Evolutionary conservation across 2,113 vertebrate genomes (phyloP).

Genomic region (Sinosuthora webbiana): DNA sequence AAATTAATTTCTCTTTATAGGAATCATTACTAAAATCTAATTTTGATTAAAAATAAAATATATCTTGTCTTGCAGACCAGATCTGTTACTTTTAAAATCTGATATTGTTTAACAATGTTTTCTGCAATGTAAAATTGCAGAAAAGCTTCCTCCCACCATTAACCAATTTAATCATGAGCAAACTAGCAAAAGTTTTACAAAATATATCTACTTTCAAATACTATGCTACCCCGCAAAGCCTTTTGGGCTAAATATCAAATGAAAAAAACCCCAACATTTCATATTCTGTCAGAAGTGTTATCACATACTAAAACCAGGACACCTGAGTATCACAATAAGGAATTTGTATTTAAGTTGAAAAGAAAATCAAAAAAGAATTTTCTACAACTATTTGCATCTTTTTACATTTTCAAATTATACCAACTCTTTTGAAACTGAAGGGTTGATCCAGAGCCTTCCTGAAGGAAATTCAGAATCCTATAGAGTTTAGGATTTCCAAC

Average conservation of each 20-base stretch:
- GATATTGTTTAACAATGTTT: neutral
- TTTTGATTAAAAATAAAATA: neutral
- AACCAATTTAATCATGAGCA: neutral
- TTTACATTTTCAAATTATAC: neutral
- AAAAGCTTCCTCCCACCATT: neutral
- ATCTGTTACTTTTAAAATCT: neutral
- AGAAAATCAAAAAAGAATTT: neutral
- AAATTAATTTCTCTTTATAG: neutral
- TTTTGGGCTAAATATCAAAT: neutral
- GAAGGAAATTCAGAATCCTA: neutral
- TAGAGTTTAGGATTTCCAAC: neutral
- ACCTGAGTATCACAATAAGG: neutral
- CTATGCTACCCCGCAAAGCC: neutral
- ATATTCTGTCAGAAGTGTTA: neutral
- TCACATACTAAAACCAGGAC: neutral
- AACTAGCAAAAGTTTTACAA: neutral
- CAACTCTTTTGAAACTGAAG: neutral
- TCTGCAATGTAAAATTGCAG: neutral
- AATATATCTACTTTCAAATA: neutral
- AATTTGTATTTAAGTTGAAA: neutral
- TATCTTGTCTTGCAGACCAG: neutral
- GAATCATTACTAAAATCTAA: neutral
- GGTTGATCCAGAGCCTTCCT: neutral
- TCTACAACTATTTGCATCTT: neutral
- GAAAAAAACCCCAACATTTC: neutral